Conservation (phyloP, 37 sponge, comb jelly and placozoan genomes). For the Crambe crambe region DNA sequence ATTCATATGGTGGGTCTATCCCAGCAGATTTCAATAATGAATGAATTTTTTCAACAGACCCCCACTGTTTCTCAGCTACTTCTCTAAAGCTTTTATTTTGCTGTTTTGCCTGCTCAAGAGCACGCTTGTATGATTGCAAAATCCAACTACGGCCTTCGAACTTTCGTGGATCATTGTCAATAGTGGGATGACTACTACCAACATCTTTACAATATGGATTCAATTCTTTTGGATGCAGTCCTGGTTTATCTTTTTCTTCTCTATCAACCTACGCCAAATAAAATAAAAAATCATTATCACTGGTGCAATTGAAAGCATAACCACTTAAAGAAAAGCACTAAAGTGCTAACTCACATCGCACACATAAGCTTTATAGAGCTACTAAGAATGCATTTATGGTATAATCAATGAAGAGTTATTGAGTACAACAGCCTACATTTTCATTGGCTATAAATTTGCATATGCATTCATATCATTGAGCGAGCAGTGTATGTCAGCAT, state of each 20-base stretch:
- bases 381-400: too few relatives aligned
- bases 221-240: slow-evolving; percentile 74
- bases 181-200: slow-evolving; percentile 67
- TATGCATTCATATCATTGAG: too few relatives aligned
- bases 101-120: slow-evolving; percentile 58
- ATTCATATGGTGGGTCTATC: slow-evolving; percentile 52
- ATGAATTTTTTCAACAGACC: slow-evolving; percentile 65
- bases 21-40: slow-evolving; percentile 52
- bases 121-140: slow-evolving; percentile 70
- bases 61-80: slow-evolving; percentile 74
- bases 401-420: too few relatives aligned
- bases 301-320: too few relatives aligned
- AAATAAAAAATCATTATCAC: too few relatives aligned
- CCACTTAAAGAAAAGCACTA: too few relatives aligned
- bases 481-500: too few relatives aligned
- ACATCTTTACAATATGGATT: slow-evolving; percentile 90
- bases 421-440: too few relatives aligned
- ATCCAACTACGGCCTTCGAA: slow-evolving; percentile 80
- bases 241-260: slow-evolving; percentile 60
- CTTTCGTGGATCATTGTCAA: not conserved
- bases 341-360: too few relatives aligned
- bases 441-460: too few relatives aligned
- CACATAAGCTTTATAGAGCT: too few relatives aligned
- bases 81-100: slow-evolving; percentile 40
- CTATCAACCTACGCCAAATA: slow-evolving; percentile 2